A percentile compares a stretch with the other conserved stretches of the same genome.
Evolutionary conservation across 2,113 vertebrate species (phyloP).

Genomic region (Pongo pygmaeus): DNA sequence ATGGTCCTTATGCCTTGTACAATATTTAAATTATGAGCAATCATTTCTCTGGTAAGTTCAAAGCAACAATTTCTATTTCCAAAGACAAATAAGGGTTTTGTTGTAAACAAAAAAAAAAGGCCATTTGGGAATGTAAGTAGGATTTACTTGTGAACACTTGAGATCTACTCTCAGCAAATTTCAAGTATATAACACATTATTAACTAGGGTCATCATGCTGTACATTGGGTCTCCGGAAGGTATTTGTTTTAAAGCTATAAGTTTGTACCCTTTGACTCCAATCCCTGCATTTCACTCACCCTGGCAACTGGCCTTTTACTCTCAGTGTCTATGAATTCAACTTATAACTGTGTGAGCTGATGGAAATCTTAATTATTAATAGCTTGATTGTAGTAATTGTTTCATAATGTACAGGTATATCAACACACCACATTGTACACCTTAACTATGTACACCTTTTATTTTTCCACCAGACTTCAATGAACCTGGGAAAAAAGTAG

Average conservation of each 20-base stretch:
- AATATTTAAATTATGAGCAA: neutral
- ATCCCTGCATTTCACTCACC: neutral
- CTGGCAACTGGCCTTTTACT: neutral
- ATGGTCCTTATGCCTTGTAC: neutral
- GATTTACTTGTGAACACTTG: too few species aligned
- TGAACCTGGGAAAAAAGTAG: neutral
- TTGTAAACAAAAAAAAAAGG: accelerated
- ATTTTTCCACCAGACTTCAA: neutral
- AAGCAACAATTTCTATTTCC: neutral
- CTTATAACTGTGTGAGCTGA: neutral
- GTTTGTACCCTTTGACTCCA: neutral
- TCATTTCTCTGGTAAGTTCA: neutral
- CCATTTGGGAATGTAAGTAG: accelerated
- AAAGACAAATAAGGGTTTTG: neutral
- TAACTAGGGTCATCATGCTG: neutral
- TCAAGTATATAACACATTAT: neutral
- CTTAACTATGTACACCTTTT: neutral
- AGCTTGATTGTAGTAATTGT: neutral
- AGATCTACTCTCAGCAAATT: neutral
- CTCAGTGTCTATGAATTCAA: neutral
- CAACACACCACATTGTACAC: neutral
- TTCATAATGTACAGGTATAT: neutral
- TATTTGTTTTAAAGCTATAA: neutral
- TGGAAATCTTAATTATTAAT: too few species aligned
- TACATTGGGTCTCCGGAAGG: too few species aligned